These are phyloP conservation scores for Gorsachius goisagi DNA, from an alignment of 2,113 vertebrate species.

Conservation along the genomic window DNA sequence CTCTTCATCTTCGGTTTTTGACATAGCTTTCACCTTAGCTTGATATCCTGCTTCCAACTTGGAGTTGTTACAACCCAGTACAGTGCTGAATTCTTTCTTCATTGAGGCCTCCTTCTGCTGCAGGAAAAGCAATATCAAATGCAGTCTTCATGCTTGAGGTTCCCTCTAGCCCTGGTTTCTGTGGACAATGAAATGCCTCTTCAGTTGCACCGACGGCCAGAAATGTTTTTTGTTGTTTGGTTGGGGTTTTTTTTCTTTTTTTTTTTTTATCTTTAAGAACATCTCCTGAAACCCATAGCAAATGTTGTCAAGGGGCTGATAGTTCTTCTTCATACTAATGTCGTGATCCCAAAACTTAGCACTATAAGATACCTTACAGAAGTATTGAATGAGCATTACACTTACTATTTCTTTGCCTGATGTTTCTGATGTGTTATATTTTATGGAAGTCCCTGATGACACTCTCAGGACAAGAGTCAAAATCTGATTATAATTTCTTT, in stretches of 20 bases:
- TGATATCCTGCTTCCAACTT: neutral
- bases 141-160: accelerated
- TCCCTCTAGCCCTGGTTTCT: neutral
- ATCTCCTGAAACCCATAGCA: neutral
- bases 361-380: neutral
- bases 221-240: neutral
- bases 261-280: neutral
- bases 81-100: neutral
- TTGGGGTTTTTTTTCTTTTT: too few relatives aligned
- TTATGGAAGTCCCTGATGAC: neutral
- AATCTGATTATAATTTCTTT: constrained; percentile 56
- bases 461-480: constrained; percentile 48
- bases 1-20: neutral
- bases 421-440: constrained; percentile 11
- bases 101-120: neutral
- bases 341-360: neutral
- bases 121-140: neutral
- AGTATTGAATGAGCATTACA: neutral
- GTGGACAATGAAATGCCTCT: neutral
- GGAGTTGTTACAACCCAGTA: neutral
- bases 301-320: neutral
- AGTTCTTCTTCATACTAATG: neutral
- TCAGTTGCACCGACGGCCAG: neutral
- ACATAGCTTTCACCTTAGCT: neutral
- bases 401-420: neutral